These are phyloP conservation scores for Calidris pygmaea DNA, from an alignment of 2,113 vertebrate genomes.

Conservation along the genomic window DNA sequence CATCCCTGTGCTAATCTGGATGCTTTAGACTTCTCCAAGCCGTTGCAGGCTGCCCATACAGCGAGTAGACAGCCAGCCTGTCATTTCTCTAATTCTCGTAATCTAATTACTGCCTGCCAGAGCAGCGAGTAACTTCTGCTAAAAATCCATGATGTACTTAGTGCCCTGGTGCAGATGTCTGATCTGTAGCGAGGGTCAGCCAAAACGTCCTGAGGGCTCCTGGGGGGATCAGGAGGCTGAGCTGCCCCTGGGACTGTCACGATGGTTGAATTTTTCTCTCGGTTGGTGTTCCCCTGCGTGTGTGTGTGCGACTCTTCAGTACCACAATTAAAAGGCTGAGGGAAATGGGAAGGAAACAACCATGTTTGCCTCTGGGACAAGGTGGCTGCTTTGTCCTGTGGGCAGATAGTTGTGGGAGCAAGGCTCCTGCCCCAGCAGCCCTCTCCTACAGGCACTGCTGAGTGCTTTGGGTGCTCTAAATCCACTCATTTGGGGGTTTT, in stretches of 20 bases:
- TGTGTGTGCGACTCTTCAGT: neutral
- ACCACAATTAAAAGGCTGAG: neutral
- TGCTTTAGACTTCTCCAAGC: constrained; percentile 21
- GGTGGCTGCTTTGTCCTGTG: neutral
- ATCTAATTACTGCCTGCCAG: constrained; percentile 55
- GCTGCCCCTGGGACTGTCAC: neutral
- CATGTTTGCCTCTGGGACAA: neutral
- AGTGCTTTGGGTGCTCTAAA: neutral
- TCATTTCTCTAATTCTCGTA: constrained; percentile 16
- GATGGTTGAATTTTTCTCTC: neutral
- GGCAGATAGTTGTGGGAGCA: neutral
- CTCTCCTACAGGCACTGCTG: neutral
- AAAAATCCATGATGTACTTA: neutral
- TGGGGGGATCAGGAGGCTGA: neutral
- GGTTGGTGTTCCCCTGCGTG: neutral
- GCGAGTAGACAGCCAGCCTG: constrained; percentile 20
- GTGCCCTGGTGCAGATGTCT: neutral
- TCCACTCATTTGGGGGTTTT: neutral
- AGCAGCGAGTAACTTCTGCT: neutral
- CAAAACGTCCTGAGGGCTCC: neutral
- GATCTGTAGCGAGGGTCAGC: neutral
- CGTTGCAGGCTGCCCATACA: neutral
- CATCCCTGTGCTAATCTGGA: constrained; percentile 35
- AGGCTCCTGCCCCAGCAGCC: neutral
- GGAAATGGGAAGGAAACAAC: neutral